Evolutionary conservation across 2,797 vertebrate genomes (phyloP).

Genomic region (Catamblyrhynchus diadema): DNA sequence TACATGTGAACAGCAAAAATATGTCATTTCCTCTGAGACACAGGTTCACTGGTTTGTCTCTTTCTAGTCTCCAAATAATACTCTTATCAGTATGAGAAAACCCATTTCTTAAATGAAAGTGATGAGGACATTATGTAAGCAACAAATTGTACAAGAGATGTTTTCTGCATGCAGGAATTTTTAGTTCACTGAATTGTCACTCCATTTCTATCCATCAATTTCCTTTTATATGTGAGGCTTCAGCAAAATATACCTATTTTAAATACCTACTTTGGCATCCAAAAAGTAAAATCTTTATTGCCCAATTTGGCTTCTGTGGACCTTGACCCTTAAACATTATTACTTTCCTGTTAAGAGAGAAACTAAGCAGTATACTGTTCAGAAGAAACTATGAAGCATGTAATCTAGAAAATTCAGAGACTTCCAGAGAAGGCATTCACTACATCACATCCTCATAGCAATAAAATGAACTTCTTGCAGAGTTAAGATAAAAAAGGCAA

Average conservation of each 20-base stretch:
- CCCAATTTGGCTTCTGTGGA: background rate
- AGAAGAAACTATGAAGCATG: background rate
- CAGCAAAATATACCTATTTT: background rate
- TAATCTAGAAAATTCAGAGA: background rate
- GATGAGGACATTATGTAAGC: background rate
- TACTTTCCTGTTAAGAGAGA: background rate
- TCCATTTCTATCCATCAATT: background rate
- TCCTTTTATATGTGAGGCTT: background rate
- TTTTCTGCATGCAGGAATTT: background rate
- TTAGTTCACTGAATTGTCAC: background rate
- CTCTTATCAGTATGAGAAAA: background rate
- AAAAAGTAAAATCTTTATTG: background rate
- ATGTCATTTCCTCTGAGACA: background rate
- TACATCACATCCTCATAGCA: background rate
- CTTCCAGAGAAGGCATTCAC: background rate
- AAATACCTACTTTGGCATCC: background rate
- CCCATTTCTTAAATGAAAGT: background rate
- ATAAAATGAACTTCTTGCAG: background rate
- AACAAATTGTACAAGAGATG: background rate
- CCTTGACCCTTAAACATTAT: background rate
- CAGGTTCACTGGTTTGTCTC: background rate
- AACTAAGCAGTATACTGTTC: background rate
- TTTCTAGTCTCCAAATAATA: background rate
- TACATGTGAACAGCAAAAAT: background rate
- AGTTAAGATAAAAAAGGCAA: background rate